These are phyloP conservation scores for Lathronympha strigana DNA, from an alignment of 2,888 invertebrate genomes.

Conservation along the genomic window DNA sequence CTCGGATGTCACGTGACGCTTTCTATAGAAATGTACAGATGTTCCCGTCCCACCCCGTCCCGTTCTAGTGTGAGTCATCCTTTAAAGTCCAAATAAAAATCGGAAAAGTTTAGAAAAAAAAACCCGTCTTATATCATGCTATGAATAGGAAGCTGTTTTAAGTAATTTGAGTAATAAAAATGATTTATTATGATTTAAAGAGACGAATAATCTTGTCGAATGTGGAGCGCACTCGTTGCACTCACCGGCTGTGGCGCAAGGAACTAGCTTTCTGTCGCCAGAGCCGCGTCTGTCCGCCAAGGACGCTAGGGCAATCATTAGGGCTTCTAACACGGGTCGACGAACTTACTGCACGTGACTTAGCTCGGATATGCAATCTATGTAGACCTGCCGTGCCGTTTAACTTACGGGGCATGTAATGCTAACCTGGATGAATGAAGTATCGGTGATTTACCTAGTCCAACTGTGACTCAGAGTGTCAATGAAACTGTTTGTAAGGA, in stretches of 20 bases:
- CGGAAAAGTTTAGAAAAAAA: no score
- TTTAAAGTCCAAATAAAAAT: no score
- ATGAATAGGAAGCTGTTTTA: no score
- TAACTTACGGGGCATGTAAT: background rate
- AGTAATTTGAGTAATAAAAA: background rate
- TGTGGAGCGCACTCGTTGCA: conserved; percentile 15
- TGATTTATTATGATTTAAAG: background rate
- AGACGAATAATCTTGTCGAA: background rate
- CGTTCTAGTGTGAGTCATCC: no score
- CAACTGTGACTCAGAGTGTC: no score
- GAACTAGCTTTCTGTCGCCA: conserved; percentile 35
- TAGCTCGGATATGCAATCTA: background rate
- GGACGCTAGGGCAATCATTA: conserved; percentile 31
- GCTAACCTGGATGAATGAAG: no score
- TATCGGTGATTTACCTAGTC: no score
- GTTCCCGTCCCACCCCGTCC: no score
- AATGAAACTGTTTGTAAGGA: no score
- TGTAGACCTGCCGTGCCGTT: background rate
- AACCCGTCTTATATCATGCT: no score
- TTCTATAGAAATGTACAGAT: no score
- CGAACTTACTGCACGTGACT: conserved; percentile 18
- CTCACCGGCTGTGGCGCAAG: conserved; percentile 33
- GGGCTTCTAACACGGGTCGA: conserved; percentile 19
- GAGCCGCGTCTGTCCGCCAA: conserved; percentile 15
- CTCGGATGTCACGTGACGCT: no score